Conservation (phyloP, 2,797 vertebrate species). For the Thamnophis elegans region DNA sequence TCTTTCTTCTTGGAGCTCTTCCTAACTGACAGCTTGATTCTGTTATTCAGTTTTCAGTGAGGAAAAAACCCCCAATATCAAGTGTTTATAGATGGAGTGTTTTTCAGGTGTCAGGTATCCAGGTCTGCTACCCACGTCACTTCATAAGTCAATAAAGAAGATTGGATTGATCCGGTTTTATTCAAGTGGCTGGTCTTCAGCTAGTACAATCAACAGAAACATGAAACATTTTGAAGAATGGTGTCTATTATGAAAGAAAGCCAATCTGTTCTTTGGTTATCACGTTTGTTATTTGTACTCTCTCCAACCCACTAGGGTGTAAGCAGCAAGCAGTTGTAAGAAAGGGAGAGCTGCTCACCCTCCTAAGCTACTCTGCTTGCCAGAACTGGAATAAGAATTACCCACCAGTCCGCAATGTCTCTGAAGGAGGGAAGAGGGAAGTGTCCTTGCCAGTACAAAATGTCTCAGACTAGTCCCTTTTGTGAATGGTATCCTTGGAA, state of each 20-base stretch:
- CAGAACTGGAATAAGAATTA: not conserved
- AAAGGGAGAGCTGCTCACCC: not conserved
- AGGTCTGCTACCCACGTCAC: not conserved
- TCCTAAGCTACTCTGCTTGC: not conserved
- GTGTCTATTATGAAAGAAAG: not conserved
- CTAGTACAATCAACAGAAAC: not conserved
- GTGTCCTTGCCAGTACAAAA: not conserved
- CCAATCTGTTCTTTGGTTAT: not conserved
- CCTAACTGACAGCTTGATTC: not conserved
- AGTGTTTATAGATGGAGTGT: not conserved
- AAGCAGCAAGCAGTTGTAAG: not conserved
- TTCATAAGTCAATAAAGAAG: not conserved
- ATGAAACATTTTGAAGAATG: not conserved
- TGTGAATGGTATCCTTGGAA: not conserved
- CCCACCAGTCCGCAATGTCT: too few relatives aligned
- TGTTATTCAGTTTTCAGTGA: slow-evolving; percentile 2
- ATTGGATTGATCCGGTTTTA: not conserved
- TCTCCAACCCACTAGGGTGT: not conserved
- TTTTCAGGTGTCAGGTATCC: not conserved
- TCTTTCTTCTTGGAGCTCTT: slow-evolving; percentile 26
- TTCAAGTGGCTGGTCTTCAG: not conserved
- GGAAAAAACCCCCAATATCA: not conserved
- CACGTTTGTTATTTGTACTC: not conserved
- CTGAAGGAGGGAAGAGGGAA: not conserved
- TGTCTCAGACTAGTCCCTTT: not conserved